phyloP scores from a whole-genome alignment of 1,140 invertebrate genomes.

The Cotesia vestalis region DNA sequence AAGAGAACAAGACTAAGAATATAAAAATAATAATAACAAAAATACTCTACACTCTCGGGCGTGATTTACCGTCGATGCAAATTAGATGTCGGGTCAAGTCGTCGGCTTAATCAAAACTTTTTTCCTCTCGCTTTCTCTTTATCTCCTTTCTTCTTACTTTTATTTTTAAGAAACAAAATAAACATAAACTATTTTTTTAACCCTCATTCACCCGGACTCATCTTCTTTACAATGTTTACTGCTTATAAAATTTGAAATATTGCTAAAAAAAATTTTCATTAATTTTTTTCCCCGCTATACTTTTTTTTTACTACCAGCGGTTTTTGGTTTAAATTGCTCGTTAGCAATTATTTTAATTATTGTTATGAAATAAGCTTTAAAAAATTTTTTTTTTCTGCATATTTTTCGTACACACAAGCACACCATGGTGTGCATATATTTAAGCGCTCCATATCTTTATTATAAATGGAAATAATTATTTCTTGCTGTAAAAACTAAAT shows the following conservation, averaged over 20 bases:
- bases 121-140: conserved; percentile 27
- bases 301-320: no score
- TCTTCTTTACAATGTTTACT: conserved; percentile 41
- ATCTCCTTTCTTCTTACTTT: conserved; percentile 21
- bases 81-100: conserved; percentile 45
- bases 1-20: background rate
- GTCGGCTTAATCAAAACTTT: conserved; percentile 44
- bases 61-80: conserved; percentile 45
- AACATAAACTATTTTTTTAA: conserved; percentile 7
- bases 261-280: conserved; percentile 33
- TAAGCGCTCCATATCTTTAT: no score
- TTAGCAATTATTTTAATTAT: no score
- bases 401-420: no score
- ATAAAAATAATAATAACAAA: conserved; percentile 17
- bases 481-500: no score
- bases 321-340: no score
- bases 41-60: conserved; percentile 28
- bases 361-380: no score
- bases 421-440: no score
- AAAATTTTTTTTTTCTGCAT: no score
- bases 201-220: background rate
- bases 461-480: no score
- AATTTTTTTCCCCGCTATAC: background rate
- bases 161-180: background rate
- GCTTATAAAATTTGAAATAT: conserved; percentile 40